Evolutionary conservation across 2,113 vertebrate species (phyloP), one percentile per base, ranked within the genome.

Genomic region (Urocynchramus pylzowi): DNA sequence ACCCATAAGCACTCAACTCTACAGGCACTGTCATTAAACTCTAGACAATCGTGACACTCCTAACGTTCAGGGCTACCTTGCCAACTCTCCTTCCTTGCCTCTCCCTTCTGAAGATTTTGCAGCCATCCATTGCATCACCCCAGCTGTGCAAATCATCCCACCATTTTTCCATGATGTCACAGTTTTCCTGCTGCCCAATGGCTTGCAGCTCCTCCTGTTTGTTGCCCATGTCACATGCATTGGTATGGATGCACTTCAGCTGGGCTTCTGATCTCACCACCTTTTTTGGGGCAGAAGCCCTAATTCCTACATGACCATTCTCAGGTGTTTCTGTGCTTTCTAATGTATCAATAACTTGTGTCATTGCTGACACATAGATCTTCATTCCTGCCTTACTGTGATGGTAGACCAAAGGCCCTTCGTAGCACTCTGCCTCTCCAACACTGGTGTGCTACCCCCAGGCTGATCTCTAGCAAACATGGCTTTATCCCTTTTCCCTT

Each of bases 11-110:
- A 22, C 4, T 41, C n/a, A 47, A 31, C 17, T 39, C 47, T 61
- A 4, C 16, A 0, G 0, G 2, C 41, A 47, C 14, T 1, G 1
- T 83, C 41, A 61, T 21, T 68, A 53, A 60, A 20, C 41, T 61
- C 70, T 69, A 47, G 47, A 27, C 30, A 54, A 9, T 30, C n/a
- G 11, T 11, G 54, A 69, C 41, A 19, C 30, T 61, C 21, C 26
- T 69, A 35, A 47, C 0, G 1, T 35, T 61, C n/a, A 54, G 17
- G 21, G 31, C 41, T 76, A 11, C 3, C 20, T 60, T 45, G 19
- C 45, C 21, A 26, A 27, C 47, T 76, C 17, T 54, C 5, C 39
- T 83, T 76, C 39, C 41, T 76, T 76, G 30, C 11, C 39, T 54
- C 5, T 41, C 8, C 3, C 30, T 61, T 41, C 39, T 7, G 20